Conservation (phyloP, 1,140 invertebrate species). For the Formica exsecta region DNA sequence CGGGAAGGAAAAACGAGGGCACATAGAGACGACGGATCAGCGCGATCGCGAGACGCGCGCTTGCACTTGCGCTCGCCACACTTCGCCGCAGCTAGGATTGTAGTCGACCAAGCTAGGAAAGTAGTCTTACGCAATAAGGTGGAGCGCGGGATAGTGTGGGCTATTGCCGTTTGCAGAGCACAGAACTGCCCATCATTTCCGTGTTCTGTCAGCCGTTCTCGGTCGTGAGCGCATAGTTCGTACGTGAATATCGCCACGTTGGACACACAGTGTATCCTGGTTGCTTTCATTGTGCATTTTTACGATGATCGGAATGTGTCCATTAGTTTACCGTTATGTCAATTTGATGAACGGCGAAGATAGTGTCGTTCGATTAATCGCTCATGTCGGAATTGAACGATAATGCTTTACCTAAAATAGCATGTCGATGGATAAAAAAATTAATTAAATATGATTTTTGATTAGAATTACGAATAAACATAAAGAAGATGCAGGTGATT, state of each 20-base stretch:
- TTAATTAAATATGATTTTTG: not conserved
- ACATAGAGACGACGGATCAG: conserved; percentile 42
- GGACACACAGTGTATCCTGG: conserved; percentile 41
- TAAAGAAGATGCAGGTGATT: not conserved
- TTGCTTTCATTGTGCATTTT: conserved; percentile 60
- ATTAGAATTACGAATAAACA: not conserved
- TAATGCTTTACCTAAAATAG: not conserved
- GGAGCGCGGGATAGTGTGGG: conserved; percentile 77
- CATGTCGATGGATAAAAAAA: not conserved
- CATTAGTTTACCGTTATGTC: conserved; percentile 20
- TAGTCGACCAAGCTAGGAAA: conserved; percentile 78
- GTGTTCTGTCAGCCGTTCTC: conserved; percentile 75
- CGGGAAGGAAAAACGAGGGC: conserved; percentile 42
- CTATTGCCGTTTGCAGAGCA: conserved; percentile 66
- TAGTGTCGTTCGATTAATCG: conserved; percentile 26
- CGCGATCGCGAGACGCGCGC: conserved; percentile 11
- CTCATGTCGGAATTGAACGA: not conserved
- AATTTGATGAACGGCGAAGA: conserved; percentile 3
- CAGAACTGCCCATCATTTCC: conserved; percentile 81
- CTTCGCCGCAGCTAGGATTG: conserved; percentile 62
- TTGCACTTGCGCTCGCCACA: conserved; percentile 53
- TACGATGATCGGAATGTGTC: conserved; percentile 52
- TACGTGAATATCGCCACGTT: conserved; percentile 47
- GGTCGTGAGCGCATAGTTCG: conserved; percentile 45
- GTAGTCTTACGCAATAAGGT: conserved; percentile 80